Base-by-base conservation (phyloP, 30 jellyfish, hydroid and myxozoan species). In the Hydractinia echinata region DNA sequence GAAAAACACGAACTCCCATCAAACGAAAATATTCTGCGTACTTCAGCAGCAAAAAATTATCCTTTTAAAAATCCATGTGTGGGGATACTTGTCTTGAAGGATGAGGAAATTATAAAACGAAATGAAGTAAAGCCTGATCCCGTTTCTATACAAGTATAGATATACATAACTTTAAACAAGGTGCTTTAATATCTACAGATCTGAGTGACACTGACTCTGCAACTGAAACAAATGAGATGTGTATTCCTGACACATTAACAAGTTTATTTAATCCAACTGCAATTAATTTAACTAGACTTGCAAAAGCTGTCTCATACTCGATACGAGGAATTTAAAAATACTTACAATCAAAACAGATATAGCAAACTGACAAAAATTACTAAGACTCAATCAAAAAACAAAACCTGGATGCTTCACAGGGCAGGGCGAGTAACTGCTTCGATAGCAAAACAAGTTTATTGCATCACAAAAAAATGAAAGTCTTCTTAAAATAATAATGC, bases 241-340 rank as follows among this genome's bases (percentile, higher is more conserved):
- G 68, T 56, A 56, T 56, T 56, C 68, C 68, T n/a, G 68, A 56
- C 68, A 56, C 68, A 56, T n/a, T 56, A 9, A 56, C 68, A 56
- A 56, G 68, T 56, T 56, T 56, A n/a, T 56, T 9, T n/a, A n/a
- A 56, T 56, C 68, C 68, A 56, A 56, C 13, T 56, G 10, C 68
- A 56, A 56, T 56, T 9, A 56, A 56, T 56, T n/a, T 56, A n/a
- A n/a, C n/a, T n/a, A n/a, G n/a, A n/a, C n/a, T n/a, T n/a, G n/a
- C n/a, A n/a, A 56, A 56, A n/a, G 10, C 68, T 56, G 68, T 56
- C 13, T n/a, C 10, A 9, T 9, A 10, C 10, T 9, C 68, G 68
- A 9, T 56, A 56, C n/a, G 68, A 56, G 13, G n/a, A 56, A 9
- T 56, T 56, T n/a, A 56, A 56, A 56, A 56, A 56, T n/a, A 56